A percentile compares a stretch with the other conserved stretches of the same genome.
Conservation (phyloP, 2,113 vertebrate species). For the Sminthopsis crassicaudata region DNA sequence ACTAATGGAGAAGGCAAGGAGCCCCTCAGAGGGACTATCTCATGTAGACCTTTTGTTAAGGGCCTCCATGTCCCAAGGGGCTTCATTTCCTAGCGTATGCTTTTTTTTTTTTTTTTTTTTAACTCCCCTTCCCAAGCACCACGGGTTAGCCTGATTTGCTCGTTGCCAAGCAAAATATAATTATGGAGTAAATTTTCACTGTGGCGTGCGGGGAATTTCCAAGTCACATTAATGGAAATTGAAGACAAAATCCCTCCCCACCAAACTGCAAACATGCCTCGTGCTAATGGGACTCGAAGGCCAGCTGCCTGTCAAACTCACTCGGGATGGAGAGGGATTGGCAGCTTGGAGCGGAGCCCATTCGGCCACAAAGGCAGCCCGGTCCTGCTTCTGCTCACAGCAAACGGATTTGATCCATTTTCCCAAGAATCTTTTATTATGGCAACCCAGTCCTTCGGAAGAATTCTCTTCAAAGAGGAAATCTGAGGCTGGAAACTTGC, state of each 20-base stretch:
- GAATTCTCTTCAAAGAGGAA: not conserved
- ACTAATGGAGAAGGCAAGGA: not conserved
- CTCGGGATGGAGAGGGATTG: not conserved
- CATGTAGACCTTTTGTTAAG: not conserved
- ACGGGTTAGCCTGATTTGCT: not conserved
- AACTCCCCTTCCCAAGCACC: not conserved
- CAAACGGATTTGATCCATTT: not conserved
- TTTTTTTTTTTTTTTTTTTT: not conserved
- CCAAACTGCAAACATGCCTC: not conserved
- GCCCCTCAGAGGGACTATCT: not conserved
- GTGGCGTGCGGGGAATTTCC: not conserved
- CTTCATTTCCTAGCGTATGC: not conserved
- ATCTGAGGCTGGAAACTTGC: not conserved
- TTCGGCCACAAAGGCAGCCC: not conserved
- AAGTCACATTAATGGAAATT: conserved; percentile 8
- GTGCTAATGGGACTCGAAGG: not conserved
- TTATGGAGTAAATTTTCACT: not conserved
- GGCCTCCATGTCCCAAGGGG: not conserved
- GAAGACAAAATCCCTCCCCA: not conserved
- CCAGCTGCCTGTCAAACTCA: not conserved
- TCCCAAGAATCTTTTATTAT: not conserved
- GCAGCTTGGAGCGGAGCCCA: not conserved
- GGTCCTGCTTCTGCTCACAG: not conserved
- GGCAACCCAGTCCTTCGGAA: not conserved
- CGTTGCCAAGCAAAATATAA: conserved; percentile 2